These are phyloP conservation scores for Tineola bisselliella DNA, from an alignment of 2,888 invertebrate genomes.

Conservation along the genomic window DNA sequence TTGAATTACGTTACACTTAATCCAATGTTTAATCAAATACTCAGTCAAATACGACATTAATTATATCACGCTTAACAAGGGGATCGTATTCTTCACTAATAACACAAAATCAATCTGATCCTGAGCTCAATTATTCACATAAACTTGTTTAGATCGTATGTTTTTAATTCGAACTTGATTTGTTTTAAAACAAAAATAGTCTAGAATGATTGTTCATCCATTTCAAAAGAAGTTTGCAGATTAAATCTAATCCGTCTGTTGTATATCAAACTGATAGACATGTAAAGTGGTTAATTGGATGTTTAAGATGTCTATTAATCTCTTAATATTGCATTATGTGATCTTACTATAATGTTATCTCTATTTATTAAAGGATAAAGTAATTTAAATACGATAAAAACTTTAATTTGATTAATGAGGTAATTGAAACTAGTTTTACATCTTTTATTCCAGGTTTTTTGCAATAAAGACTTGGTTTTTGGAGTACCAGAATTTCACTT, in stretches of 20 bases:
- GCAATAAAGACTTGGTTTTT: conserved; percentile 82
- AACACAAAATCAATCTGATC: too few species aligned
- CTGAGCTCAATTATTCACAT: too few species aligned
- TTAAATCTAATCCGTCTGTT: not conserved
- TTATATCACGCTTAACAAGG: not conserved
- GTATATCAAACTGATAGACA: not conserved
- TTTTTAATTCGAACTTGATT: too few species aligned
- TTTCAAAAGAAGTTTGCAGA: not conserved
- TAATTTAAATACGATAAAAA: too few species aligned
- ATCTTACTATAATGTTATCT: not conserved
- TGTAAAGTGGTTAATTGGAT: not conserved
- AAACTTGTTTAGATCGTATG: too few species aligned
- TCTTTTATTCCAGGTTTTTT: conserved; percentile 72
- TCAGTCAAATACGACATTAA: not conserved
- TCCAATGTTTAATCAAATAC: not conserved
- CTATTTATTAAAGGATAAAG: not conserved
- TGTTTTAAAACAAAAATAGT: not conserved
- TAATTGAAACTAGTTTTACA: too few species aligned
- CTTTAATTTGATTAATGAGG: too few species aligned
- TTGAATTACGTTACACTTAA: not conserved
- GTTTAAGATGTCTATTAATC: not conserved
- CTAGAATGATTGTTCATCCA: not conserved
- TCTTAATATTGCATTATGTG: not conserved
- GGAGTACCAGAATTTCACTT: conserved; percentile 79
- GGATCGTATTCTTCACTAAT: not conserved